A percentile compares a stretch with the other conserved stretches of the same genome.
Evolutionary conservation across 2,888 invertebrate species (phyloP).

Genomic region (Siphonodentalium dalli): DNA sequence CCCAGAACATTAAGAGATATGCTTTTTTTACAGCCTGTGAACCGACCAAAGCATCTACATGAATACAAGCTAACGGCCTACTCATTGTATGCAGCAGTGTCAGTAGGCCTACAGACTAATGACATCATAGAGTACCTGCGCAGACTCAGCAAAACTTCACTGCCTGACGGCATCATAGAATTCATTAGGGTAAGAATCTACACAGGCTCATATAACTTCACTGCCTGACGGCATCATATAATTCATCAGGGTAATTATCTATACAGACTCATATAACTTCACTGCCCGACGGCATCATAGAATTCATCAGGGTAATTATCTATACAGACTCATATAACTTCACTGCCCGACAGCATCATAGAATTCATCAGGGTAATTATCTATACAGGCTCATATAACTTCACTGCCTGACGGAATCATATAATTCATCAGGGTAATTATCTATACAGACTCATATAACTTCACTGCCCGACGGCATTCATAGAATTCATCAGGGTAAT

Average conservation of each 20-base stretch:
- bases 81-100: conserved; percentile 98
- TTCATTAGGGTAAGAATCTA: conserved; percentile 75
- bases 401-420: too few relatives aligned
- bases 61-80: conserved; percentile 96
- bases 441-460: too few relatives aligned
- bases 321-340: too few relatives aligned
- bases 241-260: background rate
- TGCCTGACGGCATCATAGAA: conserved; percentile 93
- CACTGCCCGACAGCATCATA: too few relatives aligned
- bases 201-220: too few relatives aligned
- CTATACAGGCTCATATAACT: too few relatives aligned
- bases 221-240: too few relatives aligned
- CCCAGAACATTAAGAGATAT: background rate
- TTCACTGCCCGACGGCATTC: too few relatives aligned
- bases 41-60: conserved; percentile 96
- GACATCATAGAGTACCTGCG: conserved; percentile 97
- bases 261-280: too few relatives aligned
- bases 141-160: conserved; percentile 90
- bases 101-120: conserved; percentile 95
- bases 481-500: too few relatives aligned
- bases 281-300: conserved; percentile 92
- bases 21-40: conserved; percentile 77
- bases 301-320: conserved; percentile 83
- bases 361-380: too few relatives aligned
- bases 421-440: too few relatives aligned